phyloP scores from a whole-genome alignment of 2,113 vertebrate species.

The Accipiter cooperii region DNA sequence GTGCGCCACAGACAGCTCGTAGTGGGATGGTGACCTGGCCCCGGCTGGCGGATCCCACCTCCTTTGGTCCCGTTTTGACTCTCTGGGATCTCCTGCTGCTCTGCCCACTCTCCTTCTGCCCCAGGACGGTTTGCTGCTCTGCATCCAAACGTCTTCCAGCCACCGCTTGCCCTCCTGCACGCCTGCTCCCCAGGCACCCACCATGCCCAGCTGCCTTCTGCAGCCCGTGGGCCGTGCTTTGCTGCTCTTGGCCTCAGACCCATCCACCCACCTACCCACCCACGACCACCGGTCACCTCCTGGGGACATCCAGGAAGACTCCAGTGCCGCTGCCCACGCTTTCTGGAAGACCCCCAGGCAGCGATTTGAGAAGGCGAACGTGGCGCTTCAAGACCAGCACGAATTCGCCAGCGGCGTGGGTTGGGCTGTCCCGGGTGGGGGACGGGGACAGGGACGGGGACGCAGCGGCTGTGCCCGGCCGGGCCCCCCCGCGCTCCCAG shows the following conservation, averaged over 20 bases:
- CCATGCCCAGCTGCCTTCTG: neutral
- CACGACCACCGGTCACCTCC: no score
- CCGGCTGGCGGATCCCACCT: neutral
- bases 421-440: neutral
- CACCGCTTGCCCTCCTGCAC: accelerated
- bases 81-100: neutral
- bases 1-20: neutral
- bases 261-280: neutral
- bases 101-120: neutral
- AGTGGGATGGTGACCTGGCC: neutral
- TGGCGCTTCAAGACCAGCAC: neutral
- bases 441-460: no score
- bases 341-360: no score
- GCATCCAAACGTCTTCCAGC: neutral
- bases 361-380: neutral
- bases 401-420: neutral
- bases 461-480: neutral
- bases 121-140: neutral
- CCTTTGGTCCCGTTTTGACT: neutral
- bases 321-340: neutral
- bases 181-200: accelerated
- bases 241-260: neutral
- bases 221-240: neutral
- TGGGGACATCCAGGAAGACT: neutral
- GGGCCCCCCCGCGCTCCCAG: neutral